These are phyloP conservation scores for Laticauda laticaudata DNA, from an alignment of 2,113 vertebrate species.

Conservation along the genomic window DNA sequence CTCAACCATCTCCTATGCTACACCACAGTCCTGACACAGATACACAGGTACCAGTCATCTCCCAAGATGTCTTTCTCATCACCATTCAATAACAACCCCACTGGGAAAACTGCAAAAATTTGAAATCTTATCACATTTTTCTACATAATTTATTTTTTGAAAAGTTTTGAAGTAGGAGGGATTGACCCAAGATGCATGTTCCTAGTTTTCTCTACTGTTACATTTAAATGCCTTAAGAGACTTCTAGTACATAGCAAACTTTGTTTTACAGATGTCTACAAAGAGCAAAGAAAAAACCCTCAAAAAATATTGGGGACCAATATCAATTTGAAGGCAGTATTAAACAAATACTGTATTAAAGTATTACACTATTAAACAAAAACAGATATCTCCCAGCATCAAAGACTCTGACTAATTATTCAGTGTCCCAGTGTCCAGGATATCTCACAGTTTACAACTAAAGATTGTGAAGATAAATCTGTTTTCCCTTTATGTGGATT, in stretches of 20 bases:
- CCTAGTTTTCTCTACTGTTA: background rate
- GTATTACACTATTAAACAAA: conserved; percentile 33
- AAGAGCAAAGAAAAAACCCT: background rate
- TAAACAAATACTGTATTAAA: background rate
- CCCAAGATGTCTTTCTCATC: background rate
- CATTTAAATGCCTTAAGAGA: background rate
- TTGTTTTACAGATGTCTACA: conserved; percentile 11
- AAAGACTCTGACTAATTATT: conserved; percentile 53
- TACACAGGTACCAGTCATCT: background rate
- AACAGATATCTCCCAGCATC: conserved; percentile 31
- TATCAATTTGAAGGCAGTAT: conserved; percentile 50
- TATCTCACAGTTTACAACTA: conserved; percentile 46
- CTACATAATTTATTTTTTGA: background rate
- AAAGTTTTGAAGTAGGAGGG: background rate
- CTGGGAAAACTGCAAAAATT: background rate
- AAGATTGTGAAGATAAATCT: conserved; percentile 55
- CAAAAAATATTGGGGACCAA: conserved; percentile 26
- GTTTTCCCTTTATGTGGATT: conserved; percentile 55
- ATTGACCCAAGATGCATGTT: background rate
- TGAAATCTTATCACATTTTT: background rate
- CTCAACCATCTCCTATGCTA: background rate
- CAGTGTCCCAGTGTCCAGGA: conserved; percentile 50
- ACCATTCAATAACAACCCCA: background rate
- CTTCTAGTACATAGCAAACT: background rate
- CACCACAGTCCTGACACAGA: background rate